Evolutionary conservation across 2,888 invertebrate genomes (phyloP), one percentile per base, ranked within the genome.

Genomic region (Drosophila atripex): DNA sequence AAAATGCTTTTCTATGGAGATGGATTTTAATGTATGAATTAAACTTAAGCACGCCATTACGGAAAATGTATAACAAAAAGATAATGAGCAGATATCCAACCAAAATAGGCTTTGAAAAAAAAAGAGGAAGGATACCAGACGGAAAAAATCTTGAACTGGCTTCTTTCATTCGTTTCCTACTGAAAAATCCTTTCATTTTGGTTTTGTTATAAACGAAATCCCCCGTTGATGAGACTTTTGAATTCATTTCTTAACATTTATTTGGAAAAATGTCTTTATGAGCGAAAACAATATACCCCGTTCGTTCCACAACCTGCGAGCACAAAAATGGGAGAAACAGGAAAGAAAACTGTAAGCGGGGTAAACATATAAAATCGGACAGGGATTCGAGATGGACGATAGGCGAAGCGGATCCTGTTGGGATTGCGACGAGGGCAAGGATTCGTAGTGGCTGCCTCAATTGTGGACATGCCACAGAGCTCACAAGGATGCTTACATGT

Each of bases 401-500:
- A 9, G 56, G 46, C 41, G 47, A 57, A 43, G 46, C 28, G 25
- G 23, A 35, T 3, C 38, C 18, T 16, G 30, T 5, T 5, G 23
- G 54, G 32, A 11, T 30, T 8, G 45, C 32, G 25, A 52, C 45
- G 23, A 45, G 65, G 71, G 46, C 51, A 51, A 61, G 50, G 46
- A 51, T 16, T 73, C 49, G 65, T 16, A 64, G 63, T 78, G 74
- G 76, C 71, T 83, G 86, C 85, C 63, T 86, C 90, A 87, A 90
- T 87, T 89, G 89, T 80, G 88, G 89, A 90, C 90, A 89, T 86
- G 86, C 79, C 88, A 74, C 80, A 86, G 68, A 70, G 78, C 88
- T 90, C 88, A 88, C 88, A 82, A 88, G 89, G 78, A 86, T 84
- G 84, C 88, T 90, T 90, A 88, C 89, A 89, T 86, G 88, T 80